Evolutionary conservation across 1,140 invertebrate genomes (phyloP).

Genomic region (Drosophila kikkawai): DNA sequence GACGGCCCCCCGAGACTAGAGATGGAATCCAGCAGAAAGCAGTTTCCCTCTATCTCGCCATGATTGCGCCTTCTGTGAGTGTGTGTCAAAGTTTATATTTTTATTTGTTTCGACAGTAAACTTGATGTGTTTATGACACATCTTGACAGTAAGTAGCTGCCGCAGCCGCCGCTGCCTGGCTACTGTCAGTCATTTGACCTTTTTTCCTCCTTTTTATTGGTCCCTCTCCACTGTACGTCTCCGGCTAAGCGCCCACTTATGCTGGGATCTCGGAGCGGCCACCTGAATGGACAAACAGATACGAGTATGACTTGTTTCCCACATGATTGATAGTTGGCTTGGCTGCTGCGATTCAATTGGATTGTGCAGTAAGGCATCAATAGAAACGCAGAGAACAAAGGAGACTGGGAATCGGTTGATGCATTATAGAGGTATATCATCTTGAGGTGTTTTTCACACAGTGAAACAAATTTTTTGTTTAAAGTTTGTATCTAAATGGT

Average conservation of each 20-base stretch:
- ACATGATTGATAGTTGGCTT: slow-evolving; percentile 54
- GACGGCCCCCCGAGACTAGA: slow-evolving; percentile 47
- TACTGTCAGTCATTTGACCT: slow-evolving; percentile 73
- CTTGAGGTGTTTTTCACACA: neutral
- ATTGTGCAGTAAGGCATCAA: slow-evolving; percentile 20
- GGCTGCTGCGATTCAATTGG: slow-evolving; percentile 16
- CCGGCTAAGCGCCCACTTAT: slow-evolving; percentile 65
- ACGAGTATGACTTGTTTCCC: slow-evolving; percentile 55
- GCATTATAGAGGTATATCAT: neutral
- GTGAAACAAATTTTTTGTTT: neutral
- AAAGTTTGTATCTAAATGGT: neutral
- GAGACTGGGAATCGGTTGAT: neutral
- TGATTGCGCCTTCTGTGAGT: slow-evolving; percentile 57
- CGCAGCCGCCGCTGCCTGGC: slow-evolving; percentile 40
- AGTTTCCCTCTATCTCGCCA: slow-evolving; percentile 52
- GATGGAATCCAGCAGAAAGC: slow-evolving; percentile 41
- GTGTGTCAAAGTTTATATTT: slow-evolving; percentile 82
- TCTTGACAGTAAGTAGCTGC: slow-evolving; percentile 81
- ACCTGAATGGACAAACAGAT: slow-evolving; percentile 43
- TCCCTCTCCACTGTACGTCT: slow-evolving; percentile 35
- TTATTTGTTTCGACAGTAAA: slow-evolving; percentile 84
- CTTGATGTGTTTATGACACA: slow-evolving; percentile 82
- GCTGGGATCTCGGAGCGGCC: slow-evolving; percentile 20
- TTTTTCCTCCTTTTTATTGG: slow-evolving; percentile 63
- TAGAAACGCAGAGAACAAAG: slow-evolving; percentile 8